phyloP scores from a whole-genome alignment of 2,113 vertebrate species.

The Hyperoodon ampullatus region DNA sequence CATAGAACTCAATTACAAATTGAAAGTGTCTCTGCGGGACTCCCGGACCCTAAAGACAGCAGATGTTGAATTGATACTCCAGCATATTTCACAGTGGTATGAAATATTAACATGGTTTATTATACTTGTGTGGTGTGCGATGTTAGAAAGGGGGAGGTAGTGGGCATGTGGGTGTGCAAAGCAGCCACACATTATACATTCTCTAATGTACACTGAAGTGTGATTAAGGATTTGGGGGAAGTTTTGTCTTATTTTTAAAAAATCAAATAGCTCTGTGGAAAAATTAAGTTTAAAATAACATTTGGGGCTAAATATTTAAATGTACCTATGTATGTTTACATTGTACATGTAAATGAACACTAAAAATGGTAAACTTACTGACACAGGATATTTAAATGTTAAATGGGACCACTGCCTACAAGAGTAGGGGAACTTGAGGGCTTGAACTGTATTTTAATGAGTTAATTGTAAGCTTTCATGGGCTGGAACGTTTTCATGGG shows the following conservation, averaged over 20 bases:
- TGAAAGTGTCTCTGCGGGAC: slow-evolving; percentile 94
- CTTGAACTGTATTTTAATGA: background rate
- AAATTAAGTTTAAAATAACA: slow-evolving; percentile 81
- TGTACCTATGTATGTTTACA: slow-evolving; percentile 39
- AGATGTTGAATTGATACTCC: slow-evolving; percentile 96
- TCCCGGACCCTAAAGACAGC: slow-evolving; percentile 90
- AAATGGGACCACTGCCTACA: background rate
- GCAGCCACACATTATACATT: background rate
- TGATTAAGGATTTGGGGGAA: slow-evolving; percentile 58
- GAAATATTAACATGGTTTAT: slow-evolving; percentile 98
- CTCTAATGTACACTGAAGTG: slow-evolving; percentile 36
- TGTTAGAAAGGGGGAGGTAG: slow-evolving; percentile 79
- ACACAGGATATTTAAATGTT: background rate
- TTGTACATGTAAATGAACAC: slow-evolving; percentile 30
- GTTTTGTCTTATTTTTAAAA: slow-evolving; percentile 35
- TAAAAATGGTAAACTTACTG: slow-evolving; percentile 18
- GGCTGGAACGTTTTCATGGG: slow-evolving; percentile 49
- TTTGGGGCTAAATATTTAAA: slow-evolving; percentile 69
- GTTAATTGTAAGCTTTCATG: background rate
- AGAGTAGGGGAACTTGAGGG: background rate
- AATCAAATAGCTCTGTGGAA: slow-evolving; percentile 72
- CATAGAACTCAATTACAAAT: slow-evolving; percentile 98
- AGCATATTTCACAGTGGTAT: slow-evolving; percentile 95
- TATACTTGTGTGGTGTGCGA: slow-evolving; percentile 85
- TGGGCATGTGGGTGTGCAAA: slow-evolving; percentile 42